These are phyloP conservation scores for Caenorhabditis sp. DNA, from an alignment of 2,888 invertebrate species.

Conservation along the genomic window DNA sequence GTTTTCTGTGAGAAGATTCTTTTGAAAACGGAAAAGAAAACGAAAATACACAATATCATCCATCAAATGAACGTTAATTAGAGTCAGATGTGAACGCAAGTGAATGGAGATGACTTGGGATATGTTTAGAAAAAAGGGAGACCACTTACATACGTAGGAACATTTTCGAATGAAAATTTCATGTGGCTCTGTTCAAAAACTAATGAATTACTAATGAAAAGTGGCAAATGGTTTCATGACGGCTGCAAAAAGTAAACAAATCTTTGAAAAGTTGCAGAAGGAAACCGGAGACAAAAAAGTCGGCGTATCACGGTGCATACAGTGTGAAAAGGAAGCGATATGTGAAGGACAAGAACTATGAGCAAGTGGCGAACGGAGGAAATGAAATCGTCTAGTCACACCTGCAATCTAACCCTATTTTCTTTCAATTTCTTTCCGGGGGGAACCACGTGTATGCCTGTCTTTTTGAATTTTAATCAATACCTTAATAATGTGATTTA, in stretches of 20 bases:
- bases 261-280: conserved; percentile 28
- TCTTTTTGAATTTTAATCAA: too few relatives aligned
- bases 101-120: too few relatives aligned
- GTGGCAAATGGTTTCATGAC: too few relatives aligned
- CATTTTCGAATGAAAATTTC: not conserved
- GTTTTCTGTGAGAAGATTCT: not conserved
- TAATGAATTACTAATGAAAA: conserved; percentile 32
- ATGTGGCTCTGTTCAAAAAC: conserved; percentile 14
- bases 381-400: conserved; percentile 25
- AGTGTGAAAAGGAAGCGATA: conserved; percentile 53
- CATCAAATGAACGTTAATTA: conserved; percentile 50
- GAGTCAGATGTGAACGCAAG: conserved; percentile 45
- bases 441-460: conserved; percentile 17
- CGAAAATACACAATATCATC: conserved; percentile 37
- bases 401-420: not conserved
- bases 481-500: too few relatives aligned
- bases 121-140: not conserved
- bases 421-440: conserved; percentile 14
- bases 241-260: too few relatives aligned
- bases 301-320: conserved; percentile 41
- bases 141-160: not conserved
- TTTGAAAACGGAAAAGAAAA: not conserved
- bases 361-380: conserved; percentile 43
- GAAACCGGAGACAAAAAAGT: conserved; percentile 29
- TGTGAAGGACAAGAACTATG: conserved; percentile 33